Conservation (phyloP, 1,140 invertebrate genomes). For the Onthophagus taurus region DNA sequence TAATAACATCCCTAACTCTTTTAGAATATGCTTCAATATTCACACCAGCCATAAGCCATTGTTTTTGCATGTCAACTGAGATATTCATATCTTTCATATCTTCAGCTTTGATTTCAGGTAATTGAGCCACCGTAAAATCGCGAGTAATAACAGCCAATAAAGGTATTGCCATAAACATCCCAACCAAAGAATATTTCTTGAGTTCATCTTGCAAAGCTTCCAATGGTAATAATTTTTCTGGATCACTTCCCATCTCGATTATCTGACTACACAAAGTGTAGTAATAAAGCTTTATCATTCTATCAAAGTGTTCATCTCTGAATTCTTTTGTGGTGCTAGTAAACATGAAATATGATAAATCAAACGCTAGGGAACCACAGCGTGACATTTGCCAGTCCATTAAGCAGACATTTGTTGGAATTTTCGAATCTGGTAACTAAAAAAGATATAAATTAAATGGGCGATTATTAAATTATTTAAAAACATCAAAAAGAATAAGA, state of each 20-base stretch:
- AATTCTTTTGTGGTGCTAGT: neutral
- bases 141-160: too few relatives aligned
- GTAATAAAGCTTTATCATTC: conserved; percentile 11
- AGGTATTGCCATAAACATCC: conserved; percentile 7
- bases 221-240: conserved; percentile 4
- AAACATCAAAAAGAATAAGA: too few relatives aligned
- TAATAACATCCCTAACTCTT: conserved; percentile 1
- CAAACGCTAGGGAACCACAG: conserved; percentile 9
- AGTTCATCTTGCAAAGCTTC: conserved; percentile 8
- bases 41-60: too few relatives aligned
- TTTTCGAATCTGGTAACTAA: conserved; percentile 1
- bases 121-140: too few relatives aligned
- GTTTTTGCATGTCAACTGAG: too few relatives aligned
- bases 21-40: too few relatives aligned
- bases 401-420: conserved; percentile 3
- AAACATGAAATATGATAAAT: conserved; percentile 11
- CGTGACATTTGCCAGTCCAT: conserved; percentile 8
- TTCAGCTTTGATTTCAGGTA: too few relatives aligned
- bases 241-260: conserved; percentile 6
- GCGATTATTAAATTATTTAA: too few relatives aligned
- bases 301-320: conserved; percentile 1
- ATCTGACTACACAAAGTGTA: neutral
- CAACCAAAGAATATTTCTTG: conserved; percentile 3
- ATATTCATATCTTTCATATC: too few relatives aligned
- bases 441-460: too few relatives aligned